phyloP scores from a whole-genome alignment of 2,797 vertebrate species.

The Sciurus vulgaris region DNA sequence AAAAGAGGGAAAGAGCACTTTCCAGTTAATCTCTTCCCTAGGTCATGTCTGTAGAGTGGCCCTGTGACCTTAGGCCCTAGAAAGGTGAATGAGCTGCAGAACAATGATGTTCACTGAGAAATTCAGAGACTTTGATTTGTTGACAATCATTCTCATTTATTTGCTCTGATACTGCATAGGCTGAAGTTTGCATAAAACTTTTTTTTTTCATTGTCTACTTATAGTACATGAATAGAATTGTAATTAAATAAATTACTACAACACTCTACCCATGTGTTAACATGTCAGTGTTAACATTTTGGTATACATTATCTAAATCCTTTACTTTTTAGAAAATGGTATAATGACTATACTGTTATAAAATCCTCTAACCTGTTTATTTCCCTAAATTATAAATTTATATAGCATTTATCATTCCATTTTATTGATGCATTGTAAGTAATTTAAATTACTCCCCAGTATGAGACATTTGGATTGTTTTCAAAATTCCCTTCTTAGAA shows the following conservation, averaged over 20 bases:
- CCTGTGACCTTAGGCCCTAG: neutral
- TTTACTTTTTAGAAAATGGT: neutral
- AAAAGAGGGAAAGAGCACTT: neutral
- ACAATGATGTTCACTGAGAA: neutral
- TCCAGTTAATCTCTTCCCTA: neutral
- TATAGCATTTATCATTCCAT: neutral
- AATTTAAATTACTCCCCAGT: neutral
- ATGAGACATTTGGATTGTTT: neutral
- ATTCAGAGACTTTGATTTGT: neutral
- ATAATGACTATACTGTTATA: neutral
- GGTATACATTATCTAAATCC: neutral
- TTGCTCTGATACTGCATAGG: neutral
- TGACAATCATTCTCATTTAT: neutral
- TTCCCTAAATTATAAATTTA: neutral
- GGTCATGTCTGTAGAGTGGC: neutral
- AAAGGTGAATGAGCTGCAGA: neutral
- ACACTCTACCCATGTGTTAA: neutral
- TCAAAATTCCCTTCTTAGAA: conserved; percentile 25
- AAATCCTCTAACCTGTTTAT: neutral
- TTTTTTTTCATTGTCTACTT: neutral
- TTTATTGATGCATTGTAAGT: neutral
- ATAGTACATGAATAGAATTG: neutral
- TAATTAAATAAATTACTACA: neutral
- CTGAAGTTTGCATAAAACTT: neutral
- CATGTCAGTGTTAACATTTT: neutral